These are phyloP conservation scores for Athene cunicularia DNA, from an alignment of 2,113 vertebrate genomes.

Conservation along the genomic window DNA sequence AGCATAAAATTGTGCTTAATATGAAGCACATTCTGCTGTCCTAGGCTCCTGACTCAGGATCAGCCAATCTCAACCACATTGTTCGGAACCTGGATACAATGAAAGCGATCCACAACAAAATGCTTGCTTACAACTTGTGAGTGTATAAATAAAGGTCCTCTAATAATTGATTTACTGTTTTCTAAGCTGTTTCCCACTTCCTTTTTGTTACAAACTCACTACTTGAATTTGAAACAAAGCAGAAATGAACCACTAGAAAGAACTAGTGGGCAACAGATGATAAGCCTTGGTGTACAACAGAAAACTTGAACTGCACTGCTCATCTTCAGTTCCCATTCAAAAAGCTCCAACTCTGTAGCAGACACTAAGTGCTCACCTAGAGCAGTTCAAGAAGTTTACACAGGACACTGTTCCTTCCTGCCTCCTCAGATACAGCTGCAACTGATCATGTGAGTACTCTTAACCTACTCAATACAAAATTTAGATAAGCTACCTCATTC, in stretches of 20 bases:
- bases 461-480: neutral
- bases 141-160: neutral
- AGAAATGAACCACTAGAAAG: neutral
- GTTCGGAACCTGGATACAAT: neutral
- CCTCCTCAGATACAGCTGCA: neutral
- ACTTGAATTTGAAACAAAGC: neutral
- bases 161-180: neutral
- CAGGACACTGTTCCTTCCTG: neutral
- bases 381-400: neutral
- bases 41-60: neutral
- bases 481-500: neutral
- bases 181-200: neutral
- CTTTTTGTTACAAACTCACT: neutral
- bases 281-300: fast-evolving
- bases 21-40: neutral
- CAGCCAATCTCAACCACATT: neutral
- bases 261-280: neutral
- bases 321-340: neutral
- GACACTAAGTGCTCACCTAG: neutral
- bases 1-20: neutral
- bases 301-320: neutral
- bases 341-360: neutral
- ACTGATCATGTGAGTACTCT: neutral
- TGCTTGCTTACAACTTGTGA: neutral
- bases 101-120: neutral